Evolutionary conservation across 1,140 invertebrate genomes (phyloP).

Genomic region (Octopus bimaculoides): DNA sequence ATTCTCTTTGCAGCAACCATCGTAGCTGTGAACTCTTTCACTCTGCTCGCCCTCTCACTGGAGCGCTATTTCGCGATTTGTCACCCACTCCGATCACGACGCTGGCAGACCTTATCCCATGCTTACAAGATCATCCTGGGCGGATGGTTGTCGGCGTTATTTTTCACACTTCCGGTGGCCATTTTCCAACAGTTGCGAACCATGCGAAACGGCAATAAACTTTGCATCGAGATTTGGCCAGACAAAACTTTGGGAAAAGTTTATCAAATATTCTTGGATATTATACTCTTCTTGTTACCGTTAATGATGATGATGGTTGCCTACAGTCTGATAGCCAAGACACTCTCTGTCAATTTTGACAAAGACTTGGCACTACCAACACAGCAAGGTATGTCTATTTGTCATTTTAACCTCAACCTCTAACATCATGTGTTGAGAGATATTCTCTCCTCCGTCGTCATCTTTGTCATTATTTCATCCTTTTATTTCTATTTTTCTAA

Average conservation of each 20-base stretch:
- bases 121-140: slow-evolving; percentile 69
- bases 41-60: slow-evolving; percentile 81
- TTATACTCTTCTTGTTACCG: slow-evolving; percentile 70
- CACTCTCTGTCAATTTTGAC: slow-evolving; percentile 54
- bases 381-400: slow-evolving; percentile 18
- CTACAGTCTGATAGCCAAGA: slow-evolving; percentile 60
- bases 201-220: slow-evolving; percentile 52
- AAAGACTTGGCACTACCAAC: slow-evolving; percentile 17
- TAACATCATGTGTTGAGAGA: no score
- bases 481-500: no score
- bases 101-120: slow-evolving; percentile 86
- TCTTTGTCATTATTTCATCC: no score
- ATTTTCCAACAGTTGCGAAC: slow-evolving; percentile 66
- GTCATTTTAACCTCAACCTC: not conserved
- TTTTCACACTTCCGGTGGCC: slow-evolving; percentile 66
- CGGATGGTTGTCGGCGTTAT: slow-evolving; percentile 34
- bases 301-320: slow-evolving; percentile 69
- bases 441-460: no score
- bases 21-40: slow-evolving; percentile 84
- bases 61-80: slow-evolving; percentile 90
- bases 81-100: slow-evolving; percentile 66
- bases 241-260: slow-evolving; percentile 60
- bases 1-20: slow-evolving; percentile 69
- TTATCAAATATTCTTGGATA: slow-evolving; percentile 75
- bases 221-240: slow-evolving; percentile 47